Evolutionary conservation across 92 coral and sea anemone genomes (phyloP).

Genomic region (Parazoanthus darwini): DNA sequence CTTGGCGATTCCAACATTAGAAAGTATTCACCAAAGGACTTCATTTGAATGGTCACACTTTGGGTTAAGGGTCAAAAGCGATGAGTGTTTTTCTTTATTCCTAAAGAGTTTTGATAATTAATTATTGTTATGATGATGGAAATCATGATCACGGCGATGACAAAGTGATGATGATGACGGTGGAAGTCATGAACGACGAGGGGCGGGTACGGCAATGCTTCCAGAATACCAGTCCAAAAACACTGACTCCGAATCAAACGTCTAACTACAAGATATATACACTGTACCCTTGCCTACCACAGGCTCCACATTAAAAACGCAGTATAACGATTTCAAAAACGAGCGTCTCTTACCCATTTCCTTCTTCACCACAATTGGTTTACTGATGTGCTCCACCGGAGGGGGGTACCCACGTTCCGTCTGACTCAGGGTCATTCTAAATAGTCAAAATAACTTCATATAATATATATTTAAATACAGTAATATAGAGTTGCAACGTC

Average conservation of each 20-base stretch:
- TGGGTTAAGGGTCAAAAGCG: no score
- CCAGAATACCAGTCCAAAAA: no score
- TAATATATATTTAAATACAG: background rate
- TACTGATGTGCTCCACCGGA: slow-evolving; percentile 89
- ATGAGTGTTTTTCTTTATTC: no score
- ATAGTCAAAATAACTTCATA: background rate
- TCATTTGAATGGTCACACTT: no score
- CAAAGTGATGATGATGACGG: background rate
- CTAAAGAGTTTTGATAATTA: background rate
- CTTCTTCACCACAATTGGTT: slow-evolving; percentile 80
- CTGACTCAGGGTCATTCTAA: slow-evolving; percentile 88
- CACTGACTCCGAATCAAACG: background rate
- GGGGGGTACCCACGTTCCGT: slow-evolving; percentile 99
- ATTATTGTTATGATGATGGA: background rate
- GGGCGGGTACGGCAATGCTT: no score
- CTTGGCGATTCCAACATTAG: no score
- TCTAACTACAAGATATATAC: no score
- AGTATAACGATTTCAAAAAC: no score
- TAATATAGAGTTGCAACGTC: background rate
- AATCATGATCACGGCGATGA: background rate
- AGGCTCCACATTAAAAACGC: background rate
- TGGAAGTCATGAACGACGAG: background rate
- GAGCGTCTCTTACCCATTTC: slow-evolving; percentile 80
- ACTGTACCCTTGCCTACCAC: background rate
- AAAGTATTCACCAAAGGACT: no score